Percentiles rank a stretch among this genome's conserved stretches.
Evolutionary conservation across 2,113 vertebrate genomes (phyloP).

Genomic region (Mixornis gularis): DNA sequence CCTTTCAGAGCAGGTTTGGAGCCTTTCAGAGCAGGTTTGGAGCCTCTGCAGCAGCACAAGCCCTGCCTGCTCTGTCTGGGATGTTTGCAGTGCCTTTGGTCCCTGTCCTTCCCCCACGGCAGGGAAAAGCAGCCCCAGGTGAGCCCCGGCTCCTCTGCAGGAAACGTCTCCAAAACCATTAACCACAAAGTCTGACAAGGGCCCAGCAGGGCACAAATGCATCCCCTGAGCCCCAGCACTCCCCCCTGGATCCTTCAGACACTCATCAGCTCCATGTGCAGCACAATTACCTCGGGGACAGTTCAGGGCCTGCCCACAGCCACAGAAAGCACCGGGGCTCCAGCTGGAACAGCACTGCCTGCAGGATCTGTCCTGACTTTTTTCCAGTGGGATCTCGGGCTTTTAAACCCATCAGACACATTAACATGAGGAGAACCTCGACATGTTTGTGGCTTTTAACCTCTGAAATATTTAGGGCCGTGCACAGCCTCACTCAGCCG

Average conservation of each 20-base stretch:
- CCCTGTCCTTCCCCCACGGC: not conserved
- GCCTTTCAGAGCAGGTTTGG: not conserved
- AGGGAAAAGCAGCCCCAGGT: not conserved
- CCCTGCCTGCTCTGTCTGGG: not conserved
- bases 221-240: not conserved
- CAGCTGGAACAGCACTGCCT: not conserved
- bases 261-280: not conserved
- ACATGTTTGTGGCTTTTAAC: not conserved
- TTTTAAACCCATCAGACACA: not conserved
- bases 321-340: not conserved
- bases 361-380: not conserved
- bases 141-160: not conserved
- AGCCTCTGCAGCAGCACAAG: not conserved
- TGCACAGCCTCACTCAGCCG: not conserved
- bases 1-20: not conserved
- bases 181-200: not conserved
- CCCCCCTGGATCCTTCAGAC: not conserved
- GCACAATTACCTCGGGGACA: not conserved
- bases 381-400: not conserved
- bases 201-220: not conserved
- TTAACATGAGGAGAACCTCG: not conserved
- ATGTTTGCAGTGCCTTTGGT: not conserved
- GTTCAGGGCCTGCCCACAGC: not conserved
- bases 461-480: not conserved
- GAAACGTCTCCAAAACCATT: not conserved